These are phyloP conservation scores for Parthenolecanium corni DNA, from an alignment of 2,888 invertebrate genomes.

Conservation along the genomic window DNA sequence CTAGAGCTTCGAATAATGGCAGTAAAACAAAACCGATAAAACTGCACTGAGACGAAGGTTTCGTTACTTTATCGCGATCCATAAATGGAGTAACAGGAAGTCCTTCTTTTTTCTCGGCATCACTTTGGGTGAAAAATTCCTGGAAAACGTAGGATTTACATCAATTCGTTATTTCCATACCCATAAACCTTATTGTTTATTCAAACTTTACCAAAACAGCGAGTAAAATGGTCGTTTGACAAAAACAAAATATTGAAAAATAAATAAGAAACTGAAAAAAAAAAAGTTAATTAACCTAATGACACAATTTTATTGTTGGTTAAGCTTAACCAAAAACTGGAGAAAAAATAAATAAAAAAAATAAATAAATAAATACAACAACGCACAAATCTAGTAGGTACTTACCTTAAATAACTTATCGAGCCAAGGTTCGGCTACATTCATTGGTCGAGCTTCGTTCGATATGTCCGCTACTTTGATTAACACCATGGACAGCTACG, in stretches of 20 bases:
- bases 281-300: too few relatives aligned
- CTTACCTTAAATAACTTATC: conserved; percentile 54
- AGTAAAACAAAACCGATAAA: conserved; percentile 70
- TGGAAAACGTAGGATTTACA: conserved; percentile 36
- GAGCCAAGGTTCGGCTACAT: conserved; percentile 71
- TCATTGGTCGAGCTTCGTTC: conserved; percentile 69
- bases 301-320: too few relatives aligned
- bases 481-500: conserved; percentile 61
- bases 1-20: conserved; percentile 66
- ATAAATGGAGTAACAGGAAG: conserved; percentile 74
- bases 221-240: too few relatives aligned
- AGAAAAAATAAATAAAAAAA: too few relatives aligned
- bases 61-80: conserved; percentile 74
- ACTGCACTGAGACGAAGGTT: conserved; percentile 69
- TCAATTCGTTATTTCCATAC: too few relatives aligned
- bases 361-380: too few relatives aligned
- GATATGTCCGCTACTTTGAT: conserved; percentile 77
- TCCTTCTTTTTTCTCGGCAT: conserved; percentile 68
- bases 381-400: background rate
- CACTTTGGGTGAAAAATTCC: conserved; percentile 67
- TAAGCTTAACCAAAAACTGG: too few relatives aligned
- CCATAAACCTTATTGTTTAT: too few relatives aligned
- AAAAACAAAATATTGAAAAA: too few relatives aligned
- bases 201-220: too few relatives aligned
- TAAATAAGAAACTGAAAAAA: too few relatives aligned